Evolutionary conservation across 1,140 invertebrate genomes (phyloP).

Genomic region (Linepithema humile): DNA sequence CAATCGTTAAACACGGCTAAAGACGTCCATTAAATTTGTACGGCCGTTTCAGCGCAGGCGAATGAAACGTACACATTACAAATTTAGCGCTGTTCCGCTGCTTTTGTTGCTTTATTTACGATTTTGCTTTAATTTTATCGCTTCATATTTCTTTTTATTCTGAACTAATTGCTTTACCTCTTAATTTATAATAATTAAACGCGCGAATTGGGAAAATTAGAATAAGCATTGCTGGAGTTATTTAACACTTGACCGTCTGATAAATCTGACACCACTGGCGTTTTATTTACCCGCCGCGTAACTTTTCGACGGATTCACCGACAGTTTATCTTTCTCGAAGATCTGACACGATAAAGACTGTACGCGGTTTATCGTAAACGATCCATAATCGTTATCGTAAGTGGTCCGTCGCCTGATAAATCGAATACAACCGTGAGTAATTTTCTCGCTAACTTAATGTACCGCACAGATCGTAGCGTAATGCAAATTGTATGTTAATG

Average conservation of each 20-base stretch:
- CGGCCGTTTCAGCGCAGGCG: not conserved
- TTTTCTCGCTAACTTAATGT: constrained; percentile 12
- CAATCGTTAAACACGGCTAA: not conserved
- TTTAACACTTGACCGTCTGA: constrained; percentile 1
- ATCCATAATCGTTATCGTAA: constrained; percentile 32
- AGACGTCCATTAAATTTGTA: not conserved
- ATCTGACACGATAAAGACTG: constrained; percentile 15
- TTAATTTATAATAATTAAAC: too few species aligned
- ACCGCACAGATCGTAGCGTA: not conserved
- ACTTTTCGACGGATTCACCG: constrained; percentile 25
- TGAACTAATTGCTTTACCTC: too few species aligned
- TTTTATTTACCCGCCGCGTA: constrained; percentile 32
- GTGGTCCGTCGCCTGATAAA: constrained; percentile 13
- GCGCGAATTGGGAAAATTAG: not conserved
- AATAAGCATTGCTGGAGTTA: not conserved
- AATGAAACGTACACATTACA: not conserved
- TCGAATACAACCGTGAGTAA: constrained; percentile 17
- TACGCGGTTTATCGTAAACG: not conserved
- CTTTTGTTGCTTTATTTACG: not conserved
- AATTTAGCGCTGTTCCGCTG: not conserved
- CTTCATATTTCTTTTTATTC: too few species aligned
- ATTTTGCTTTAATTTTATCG: too few species aligned
- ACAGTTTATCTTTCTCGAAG: not conserved
- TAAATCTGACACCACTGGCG: constrained; percentile 16
- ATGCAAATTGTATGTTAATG: not conserved